Evolutionary conservation across 2,888 invertebrate genomes (phyloP).

Genomic region (Watsonalla cultraria): DNA sequence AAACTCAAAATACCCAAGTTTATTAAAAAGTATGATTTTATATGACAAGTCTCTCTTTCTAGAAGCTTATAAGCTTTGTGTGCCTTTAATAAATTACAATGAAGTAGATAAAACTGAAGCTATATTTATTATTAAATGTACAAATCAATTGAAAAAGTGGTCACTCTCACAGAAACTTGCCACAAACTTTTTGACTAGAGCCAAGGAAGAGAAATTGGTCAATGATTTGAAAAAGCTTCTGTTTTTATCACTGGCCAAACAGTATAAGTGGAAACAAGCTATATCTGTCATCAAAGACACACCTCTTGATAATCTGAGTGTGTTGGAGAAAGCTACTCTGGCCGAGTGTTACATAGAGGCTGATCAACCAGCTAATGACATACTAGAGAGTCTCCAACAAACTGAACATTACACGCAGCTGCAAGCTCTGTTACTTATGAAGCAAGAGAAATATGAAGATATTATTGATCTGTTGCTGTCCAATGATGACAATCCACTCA

Average conservation of each 20-base stretch:
- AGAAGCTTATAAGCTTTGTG: conserved; percentile 73
- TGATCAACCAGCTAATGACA: conserved; percentile 38
- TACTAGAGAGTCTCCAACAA: conserved; percentile 43
- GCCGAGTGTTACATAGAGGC: conserved; percentile 60
- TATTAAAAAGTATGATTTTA: conserved; percentile 79
- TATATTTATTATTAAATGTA: conserved; percentile 58
- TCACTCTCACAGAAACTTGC: conserved; percentile 58
- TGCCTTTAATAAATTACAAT: conserved; percentile 62
- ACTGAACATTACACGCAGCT: conserved; percentile 58
- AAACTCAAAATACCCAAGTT: conserved; percentile 79
- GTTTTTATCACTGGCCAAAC: conserved; percentile 51
- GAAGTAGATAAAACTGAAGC: conserved; percentile 55
- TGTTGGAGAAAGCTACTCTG: conserved; percentile 44
- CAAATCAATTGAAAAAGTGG: conserved; percentile 64
- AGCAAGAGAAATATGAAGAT: conserved; percentile 71
- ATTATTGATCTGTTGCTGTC: conserved; percentile 72
- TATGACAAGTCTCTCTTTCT: conserved; percentile 73
- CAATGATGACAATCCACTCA: conserved; percentile 61
- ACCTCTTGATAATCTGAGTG: conserved; percentile 34
- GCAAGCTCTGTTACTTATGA: conserved; percentile 69
- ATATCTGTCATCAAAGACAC: conserved; percentile 50
- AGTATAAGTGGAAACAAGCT: conserved; percentile 76
- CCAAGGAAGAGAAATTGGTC: conserved; percentile 43
- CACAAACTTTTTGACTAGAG: conserved; percentile 58
- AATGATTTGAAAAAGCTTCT: conserved; percentile 44